A percentile compares a stretch with the other conserved stretches of the same genome.
Conservation (phyloP, 23 tunicate species). For the Phallusia fumigata region DNA sequence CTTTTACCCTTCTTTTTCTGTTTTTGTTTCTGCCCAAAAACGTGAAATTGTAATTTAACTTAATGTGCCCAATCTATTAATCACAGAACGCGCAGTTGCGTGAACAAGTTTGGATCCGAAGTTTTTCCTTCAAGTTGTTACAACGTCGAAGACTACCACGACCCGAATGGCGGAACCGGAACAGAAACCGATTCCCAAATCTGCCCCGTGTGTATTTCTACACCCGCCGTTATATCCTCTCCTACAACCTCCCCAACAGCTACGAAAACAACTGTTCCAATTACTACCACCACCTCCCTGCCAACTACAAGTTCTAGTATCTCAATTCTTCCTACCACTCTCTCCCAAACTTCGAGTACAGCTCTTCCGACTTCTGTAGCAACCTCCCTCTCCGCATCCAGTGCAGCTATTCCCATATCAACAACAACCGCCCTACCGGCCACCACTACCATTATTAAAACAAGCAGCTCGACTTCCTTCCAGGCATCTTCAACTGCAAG, state of each 20-base stretch:
- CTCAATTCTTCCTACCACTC: neutral
- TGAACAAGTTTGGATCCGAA: conserved; percentile 6
- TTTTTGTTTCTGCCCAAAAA: too few species aligned
- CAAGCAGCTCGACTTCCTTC: neutral
- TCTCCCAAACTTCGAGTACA: neutral
- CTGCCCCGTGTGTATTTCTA: conserved; percentile 31
- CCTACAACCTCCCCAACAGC: neutral
- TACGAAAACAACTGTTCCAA: neutral
- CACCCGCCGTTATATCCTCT: neutral
- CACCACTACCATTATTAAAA: neutral
- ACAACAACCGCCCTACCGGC: neutral
- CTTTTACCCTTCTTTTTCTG: too few species aligned
- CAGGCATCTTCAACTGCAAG: neutral
- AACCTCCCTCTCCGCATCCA: neutral
- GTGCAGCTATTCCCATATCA: neutral
- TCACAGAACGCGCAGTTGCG: conserved; percentile 33
- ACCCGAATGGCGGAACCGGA: conserved; percentile 12
- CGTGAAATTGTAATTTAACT: too few species aligned
- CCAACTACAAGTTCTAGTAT: neutral
- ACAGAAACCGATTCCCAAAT: conserved; percentile 12
- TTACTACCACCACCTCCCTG: neutral
- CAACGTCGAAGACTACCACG: conserved; percentile 46
- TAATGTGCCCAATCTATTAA: neutral
- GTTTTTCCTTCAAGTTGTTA: conserved; percentile 33
- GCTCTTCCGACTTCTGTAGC: neutral